phyloP scores from a whole-genome alignment of 2,113 vertebrate genomes.

The Camelus dromedarius region DNA sequence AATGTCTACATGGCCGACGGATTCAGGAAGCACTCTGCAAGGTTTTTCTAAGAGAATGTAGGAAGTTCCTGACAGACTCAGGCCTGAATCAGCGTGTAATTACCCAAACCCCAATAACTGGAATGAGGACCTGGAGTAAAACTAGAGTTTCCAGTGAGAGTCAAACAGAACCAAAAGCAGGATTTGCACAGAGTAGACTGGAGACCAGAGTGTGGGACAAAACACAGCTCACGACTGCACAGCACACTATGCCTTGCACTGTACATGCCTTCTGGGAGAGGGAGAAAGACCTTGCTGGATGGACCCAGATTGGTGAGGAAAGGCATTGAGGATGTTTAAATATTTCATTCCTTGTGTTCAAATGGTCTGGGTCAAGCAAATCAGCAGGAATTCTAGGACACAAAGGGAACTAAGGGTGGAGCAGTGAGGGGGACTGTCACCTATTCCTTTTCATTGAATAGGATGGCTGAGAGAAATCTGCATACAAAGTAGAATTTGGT shows the following conservation, averaged over 20 bases:
- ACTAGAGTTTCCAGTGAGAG: not conserved
- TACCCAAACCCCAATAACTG: not conserved
- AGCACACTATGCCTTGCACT: not conserved
- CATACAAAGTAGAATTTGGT: not conserved
- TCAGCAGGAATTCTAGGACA: not conserved
- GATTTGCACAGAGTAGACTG: not conserved
- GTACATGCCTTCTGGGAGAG: not conserved
- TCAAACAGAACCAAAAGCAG: not conserved
- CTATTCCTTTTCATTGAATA: not conserved
- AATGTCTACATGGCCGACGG: not conserved
- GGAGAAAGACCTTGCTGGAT: not conserved
- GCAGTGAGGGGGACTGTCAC: not conserved
- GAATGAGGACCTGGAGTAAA: not conserved
- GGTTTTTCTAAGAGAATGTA: not conserved
- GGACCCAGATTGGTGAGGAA: not conserved
- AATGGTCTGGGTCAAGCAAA: not conserved
- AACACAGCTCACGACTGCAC: fast-evolving
- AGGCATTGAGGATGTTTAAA: not conserved
- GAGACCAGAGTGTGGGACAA: not conserved
- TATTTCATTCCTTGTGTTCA: not conserved
- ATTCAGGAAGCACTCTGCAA: not conserved
- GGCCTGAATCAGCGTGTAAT: not conserved
- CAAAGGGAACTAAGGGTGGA: not conserved
- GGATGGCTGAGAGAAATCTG: not conserved
- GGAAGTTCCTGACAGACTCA: not conserved